A percentile compares a stretch with the other conserved stretches of the same genome.
Evolutionary conservation across 1,140 invertebrate genomes (phyloP).

Genomic region (Nymphalis io): DNA sequence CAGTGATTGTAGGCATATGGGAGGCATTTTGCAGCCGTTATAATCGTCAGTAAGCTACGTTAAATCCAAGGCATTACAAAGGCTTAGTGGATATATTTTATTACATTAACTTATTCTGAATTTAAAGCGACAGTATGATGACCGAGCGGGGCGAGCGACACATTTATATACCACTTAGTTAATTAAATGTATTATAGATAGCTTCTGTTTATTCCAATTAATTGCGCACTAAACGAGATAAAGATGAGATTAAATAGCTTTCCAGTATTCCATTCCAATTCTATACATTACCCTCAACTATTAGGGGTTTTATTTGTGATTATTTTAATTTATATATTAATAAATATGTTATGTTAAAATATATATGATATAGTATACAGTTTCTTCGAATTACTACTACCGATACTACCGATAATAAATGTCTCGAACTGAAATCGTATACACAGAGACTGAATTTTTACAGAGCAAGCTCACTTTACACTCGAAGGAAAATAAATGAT

Average conservation of each 20-base stretch:
- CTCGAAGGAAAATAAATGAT: no score
- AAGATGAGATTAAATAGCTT: constrained; percentile 23
- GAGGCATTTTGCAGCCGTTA: constrained; percentile 56
- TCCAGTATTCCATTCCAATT: neutral
- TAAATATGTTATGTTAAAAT: neutral
- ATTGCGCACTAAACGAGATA: constrained; percentile 25
- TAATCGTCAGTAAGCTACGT: constrained; percentile 60
- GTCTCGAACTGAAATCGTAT: no score
- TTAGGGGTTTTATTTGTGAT: neutral
- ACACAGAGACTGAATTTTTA: no score
- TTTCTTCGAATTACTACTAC: no score
- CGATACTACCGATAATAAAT: no score
- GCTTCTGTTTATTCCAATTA: constrained; percentile 26
- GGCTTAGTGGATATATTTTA: constrained; percentile 67
- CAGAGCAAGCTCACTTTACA: no score
- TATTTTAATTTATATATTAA: neutral
- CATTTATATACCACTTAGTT: constrained; percentile 51
- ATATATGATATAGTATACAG: no score
- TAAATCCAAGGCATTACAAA: constrained; percentile 54
- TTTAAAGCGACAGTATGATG: constrained; percentile 48
- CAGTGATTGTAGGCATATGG: constrained; percentile 47
- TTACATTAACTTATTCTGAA: constrained; percentile 63
- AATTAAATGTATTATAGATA: constrained; percentile 48
- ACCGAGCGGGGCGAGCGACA: constrained; percentile 30
- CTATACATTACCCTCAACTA: neutral